These are phyloP conservation scores for Rhingia campestris DNA, from an alignment of 2,888 invertebrate genomes.

Conservation along the genomic window DNA sequence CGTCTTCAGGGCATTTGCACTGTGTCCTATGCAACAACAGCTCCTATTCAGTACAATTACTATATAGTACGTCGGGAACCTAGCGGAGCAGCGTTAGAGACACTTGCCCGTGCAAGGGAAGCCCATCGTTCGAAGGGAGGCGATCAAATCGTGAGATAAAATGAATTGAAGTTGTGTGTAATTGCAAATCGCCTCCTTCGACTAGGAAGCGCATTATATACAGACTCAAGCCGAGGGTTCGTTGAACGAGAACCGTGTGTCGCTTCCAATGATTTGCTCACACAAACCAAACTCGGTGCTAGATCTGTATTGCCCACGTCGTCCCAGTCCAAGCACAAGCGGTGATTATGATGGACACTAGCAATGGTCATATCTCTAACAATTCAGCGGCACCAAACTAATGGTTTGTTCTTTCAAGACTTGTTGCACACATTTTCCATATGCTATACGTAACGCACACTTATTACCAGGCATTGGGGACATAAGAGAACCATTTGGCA, in stretches of 20 bases:
- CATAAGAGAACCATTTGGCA: conserved; percentile 21
- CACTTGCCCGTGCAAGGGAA: conserved; percentile 40
- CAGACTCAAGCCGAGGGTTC: conserved; percentile 25
- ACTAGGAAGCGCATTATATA: conserved; percentile 48
- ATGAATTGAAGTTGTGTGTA: conserved; percentile 62
- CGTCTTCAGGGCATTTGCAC: conserved; percentile 30
- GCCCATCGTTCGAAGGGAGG: conserved; percentile 7
- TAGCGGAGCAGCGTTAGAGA: conserved; percentile 44
- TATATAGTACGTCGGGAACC: conserved; percentile 21
- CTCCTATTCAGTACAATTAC: conserved; percentile 44
- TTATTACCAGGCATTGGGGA: conserved; percentile 5
- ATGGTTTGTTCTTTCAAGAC: not conserved
- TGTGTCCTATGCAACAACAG: conserved; percentile 21
- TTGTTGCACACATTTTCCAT: not conserved
- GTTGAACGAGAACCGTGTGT: conserved; percentile 40
- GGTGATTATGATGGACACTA: conserved; percentile 28
- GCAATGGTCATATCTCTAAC: conserved; percentile 17
- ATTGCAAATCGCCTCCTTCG: conserved; percentile 63
- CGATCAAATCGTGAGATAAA: conserved; percentile 72
- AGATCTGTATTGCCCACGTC: conserved; percentile 53
- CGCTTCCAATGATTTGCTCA: conserved; percentile 24
- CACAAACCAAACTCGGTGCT: conserved; percentile 29
- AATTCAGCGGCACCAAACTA: conserved; percentile 4
- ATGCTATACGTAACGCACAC: conserved; percentile 1
- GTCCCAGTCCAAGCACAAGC: not conserved